Percentiles rank a stretch among this genome's conserved stretches.
phyloP scores from a whole-genome alignment of 2,113 vertebrate species.

The Triplophysa tibetana region DNA sequence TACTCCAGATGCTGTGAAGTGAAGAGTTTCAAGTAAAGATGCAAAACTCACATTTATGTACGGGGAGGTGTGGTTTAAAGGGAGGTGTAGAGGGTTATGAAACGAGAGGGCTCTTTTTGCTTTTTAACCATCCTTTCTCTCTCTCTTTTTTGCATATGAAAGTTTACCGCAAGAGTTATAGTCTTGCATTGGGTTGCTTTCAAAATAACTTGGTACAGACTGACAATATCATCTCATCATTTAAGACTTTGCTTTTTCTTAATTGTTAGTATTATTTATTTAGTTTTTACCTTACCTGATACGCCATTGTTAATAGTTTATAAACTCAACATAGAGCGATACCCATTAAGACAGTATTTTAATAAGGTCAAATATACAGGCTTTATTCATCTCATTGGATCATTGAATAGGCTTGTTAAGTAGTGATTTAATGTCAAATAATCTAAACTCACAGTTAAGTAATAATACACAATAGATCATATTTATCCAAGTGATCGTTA shows the following conservation, averaged over 20 bases:
- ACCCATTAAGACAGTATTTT: slow-evolving; percentile 13
- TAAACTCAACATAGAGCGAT: slow-evolving; percentile 29
- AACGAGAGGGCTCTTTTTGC: slow-evolving; percentile 11
- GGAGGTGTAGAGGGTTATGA: not conserved
- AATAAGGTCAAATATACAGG: slow-evolving; percentile 23
- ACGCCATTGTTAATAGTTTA: slow-evolving; percentile 18
- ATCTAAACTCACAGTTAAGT: not conserved
- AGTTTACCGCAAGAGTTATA: slow-evolving; percentile 51
- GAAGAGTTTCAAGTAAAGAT: not conserved
- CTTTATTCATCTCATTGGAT: not conserved
- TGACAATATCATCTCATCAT: slow-evolving; percentile 21
- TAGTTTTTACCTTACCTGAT: slow-evolving; percentile 34
- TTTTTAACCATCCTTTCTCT: slow-evolving; percentile 22
- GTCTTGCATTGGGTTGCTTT: slow-evolving; percentile 33
- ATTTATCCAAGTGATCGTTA: not conserved
- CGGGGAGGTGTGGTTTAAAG: not conserved
- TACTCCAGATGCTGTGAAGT: not conserved
- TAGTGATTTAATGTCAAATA: not conserved
- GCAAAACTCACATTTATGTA: slow-evolving; percentile 4
- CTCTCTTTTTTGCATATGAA: slow-evolving; percentile 34
- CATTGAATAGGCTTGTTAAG: slow-evolving; percentile 7
- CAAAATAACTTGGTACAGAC: slow-evolving; percentile 28
- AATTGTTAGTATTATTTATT: slow-evolving; percentile 56
- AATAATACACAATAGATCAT: not conserved
- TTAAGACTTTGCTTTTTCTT: slow-evolving; percentile 12